Conservation (phyloP, 2,888 invertebrate species). For the Cataglyphis livida region DNA sequence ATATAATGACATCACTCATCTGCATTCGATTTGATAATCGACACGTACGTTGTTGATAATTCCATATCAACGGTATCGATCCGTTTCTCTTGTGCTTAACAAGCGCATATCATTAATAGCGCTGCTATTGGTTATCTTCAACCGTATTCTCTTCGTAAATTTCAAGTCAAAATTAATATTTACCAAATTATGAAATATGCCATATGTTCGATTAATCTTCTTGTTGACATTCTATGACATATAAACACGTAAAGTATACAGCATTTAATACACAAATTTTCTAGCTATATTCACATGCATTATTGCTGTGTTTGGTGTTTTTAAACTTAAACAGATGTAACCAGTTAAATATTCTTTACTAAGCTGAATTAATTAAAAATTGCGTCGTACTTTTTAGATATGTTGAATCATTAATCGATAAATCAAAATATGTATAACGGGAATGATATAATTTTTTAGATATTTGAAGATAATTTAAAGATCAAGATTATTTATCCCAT, state of each 20-base stretch:
- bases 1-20: slow-evolving; percentile 8
- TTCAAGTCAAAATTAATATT: slow-evolving; percentile 33
- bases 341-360: neutral
- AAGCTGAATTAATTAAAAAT: slow-evolving; percentile 16
- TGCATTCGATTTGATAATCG: slow-evolving; percentile 18
- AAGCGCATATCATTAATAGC: slow-evolving; percentile 14
- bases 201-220: slow-evolving; percentile 14
- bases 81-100: slow-evolving; percentile 8
- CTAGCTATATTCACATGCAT: slow-evolving; percentile 35
- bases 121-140: slow-evolving; percentile 18
- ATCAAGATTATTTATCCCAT: neutral
- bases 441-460: neutral
- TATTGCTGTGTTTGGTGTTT: slow-evolving; percentile 34
- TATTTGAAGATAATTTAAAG: neutral
- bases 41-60: slow-evolving; percentile 14
- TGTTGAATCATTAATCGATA: neutral
- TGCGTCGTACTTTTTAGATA: neutral
- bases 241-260: slow-evolving; percentile 29
- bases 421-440: neutral
- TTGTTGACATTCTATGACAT: slow-evolving; percentile 21
- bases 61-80: slow-evolving; percentile 35
- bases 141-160: neutral
- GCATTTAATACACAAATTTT: slow-evolving; percentile 33
- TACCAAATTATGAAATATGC: neutral
- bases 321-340: slow-evolving; percentile 22